Percentiles rank a stretch among this genome's conserved stretches.
phyloP scores from a whole-genome alignment of 2,797 vertebrate species.

The Arremon brunneinucha region DNA sequence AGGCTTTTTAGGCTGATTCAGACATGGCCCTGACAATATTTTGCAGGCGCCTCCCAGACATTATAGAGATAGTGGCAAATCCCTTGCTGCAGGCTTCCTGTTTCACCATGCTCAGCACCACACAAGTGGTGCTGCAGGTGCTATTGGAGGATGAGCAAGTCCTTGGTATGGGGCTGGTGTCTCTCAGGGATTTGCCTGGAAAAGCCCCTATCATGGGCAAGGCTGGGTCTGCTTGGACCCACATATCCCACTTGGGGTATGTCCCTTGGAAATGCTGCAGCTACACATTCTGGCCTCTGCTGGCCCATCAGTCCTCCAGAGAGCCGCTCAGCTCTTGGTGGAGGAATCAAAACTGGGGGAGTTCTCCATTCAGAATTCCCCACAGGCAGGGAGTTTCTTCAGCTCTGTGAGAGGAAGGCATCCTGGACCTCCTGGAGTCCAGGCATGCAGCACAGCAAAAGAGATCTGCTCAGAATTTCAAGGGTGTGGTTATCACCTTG shows the following conservation, averaged over 20 bases:
- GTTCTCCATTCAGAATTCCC: background rate
- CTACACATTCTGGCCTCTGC: background rate
- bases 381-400: background rate
- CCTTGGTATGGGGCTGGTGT: background rate
- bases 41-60: background rate
- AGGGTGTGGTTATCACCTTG: background rate
- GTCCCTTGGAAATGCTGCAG: background rate
- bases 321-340: background rate
- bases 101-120: background rate
- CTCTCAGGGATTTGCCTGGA: background rate
- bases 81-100: background rate
- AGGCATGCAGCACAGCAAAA: background rate
- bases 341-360: background rate
- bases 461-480: background rate
- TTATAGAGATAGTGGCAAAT: background rate
- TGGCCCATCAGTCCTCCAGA: background rate
- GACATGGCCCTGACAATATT: background rate
- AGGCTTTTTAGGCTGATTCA: background rate
- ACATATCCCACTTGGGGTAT: background rate
- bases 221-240: background rate
- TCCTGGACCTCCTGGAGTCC: background rate
- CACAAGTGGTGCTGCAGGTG: background rate
- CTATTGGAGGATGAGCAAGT: background rate
- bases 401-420: background rate
- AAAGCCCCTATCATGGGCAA: fast-evolving